Base-by-base conservation (phyloP, 2,113 vertebrate species). In the Brevimyrus niger region DNA sequence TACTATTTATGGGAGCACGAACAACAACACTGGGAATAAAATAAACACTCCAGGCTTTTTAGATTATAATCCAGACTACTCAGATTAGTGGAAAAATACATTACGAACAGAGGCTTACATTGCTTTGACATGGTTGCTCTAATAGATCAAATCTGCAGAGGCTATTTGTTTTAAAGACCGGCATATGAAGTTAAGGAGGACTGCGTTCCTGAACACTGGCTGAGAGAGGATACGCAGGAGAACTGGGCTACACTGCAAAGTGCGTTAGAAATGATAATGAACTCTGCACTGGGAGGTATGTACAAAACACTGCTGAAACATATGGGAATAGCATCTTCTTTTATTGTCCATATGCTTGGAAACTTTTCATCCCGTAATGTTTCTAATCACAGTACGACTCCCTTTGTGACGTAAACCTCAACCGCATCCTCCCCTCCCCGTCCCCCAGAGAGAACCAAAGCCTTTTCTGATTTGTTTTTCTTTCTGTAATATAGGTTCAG, bases 311-410 rank as follows among this genome's bases (percentile, higher is more conserved):
- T 80, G 31, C 35, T 27, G 21, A 84, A 46, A 65, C 86, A 87
- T 87, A 38, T 87, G 86, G 86, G 55, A 87, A 61, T 21, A 61
- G 42, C 53, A 61, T 11, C 51, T 61, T 61, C 9, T 87, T 55
- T 42, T 87, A 58, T 87, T 53, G 51, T 53, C 48, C 51, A 87
- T 58, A 87, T 58, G 86, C 27, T 53, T 87, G 55, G 53, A 87
- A 61, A 58, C 21, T 61, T 87, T 61, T 38, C 53, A 23, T 61
- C 19, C 35, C 10, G 17, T 48, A 47, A 47, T n/a, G 44, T 47
- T 84, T 84, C 23, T 47, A 84, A 84, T 84, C 82, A 84, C 19
- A 84, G 82, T n/a, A 84, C 21, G 73, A 42, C 35, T n/a, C 53
- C 51, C 53, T 87, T n/a, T 17, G 51, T 61, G 86, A 86, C 48